These are phyloP conservation scores for Catocala fraxini DNA, from an alignment of 2,888 invertebrate genomes.

Conservation along the genomic window DNA sequence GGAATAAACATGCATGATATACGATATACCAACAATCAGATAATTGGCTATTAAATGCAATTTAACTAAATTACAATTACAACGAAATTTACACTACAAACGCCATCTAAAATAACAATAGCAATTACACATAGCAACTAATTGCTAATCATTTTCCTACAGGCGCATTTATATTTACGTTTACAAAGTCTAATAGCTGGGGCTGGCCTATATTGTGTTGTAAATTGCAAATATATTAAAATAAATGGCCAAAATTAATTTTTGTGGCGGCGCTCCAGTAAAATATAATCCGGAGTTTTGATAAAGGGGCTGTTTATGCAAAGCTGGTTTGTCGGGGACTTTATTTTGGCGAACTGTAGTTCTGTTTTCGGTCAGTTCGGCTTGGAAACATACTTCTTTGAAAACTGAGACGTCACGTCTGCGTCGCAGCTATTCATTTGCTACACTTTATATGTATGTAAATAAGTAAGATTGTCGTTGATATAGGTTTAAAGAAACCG, in stretches of 20 bases:
- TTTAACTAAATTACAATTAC: too few species aligned
- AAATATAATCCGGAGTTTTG: constrained; percentile 52
- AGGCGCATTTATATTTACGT: constrained; percentile 47
- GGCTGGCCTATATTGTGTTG: constrained; percentile 40
- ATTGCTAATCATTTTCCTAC: constrained; percentile 52
- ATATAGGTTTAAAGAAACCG: too few species aligned
- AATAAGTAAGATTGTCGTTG: too few species aligned
- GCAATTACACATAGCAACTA: constrained; percentile 34
- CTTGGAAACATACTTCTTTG: constrained; percentile 10
- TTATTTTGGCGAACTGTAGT: constrained; percentile 22
- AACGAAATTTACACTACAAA: neutral
- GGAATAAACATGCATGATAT: too few species aligned
- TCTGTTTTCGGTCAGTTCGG: constrained; percentile 24
- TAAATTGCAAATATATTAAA: constrained; percentile 62
- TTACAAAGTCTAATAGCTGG: constrained; percentile 32
- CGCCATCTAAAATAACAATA: constrained; percentile 25
- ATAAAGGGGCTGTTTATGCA: constrained; percentile 50
- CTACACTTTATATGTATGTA: too few species aligned
- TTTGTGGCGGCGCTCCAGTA: constrained; percentile 46
- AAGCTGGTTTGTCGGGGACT: constrained; percentile 26
- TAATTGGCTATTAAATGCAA: too few species aligned
- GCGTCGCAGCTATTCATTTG: too few species aligned
- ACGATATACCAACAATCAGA: too few species aligned
- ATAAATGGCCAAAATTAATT: constrained; percentile 59
- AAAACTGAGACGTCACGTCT: too few species aligned